Evolutionary conservation across 2,797 vertebrate species (phyloP).

Genomic region (Oreochromis mossambicus): DNA sequence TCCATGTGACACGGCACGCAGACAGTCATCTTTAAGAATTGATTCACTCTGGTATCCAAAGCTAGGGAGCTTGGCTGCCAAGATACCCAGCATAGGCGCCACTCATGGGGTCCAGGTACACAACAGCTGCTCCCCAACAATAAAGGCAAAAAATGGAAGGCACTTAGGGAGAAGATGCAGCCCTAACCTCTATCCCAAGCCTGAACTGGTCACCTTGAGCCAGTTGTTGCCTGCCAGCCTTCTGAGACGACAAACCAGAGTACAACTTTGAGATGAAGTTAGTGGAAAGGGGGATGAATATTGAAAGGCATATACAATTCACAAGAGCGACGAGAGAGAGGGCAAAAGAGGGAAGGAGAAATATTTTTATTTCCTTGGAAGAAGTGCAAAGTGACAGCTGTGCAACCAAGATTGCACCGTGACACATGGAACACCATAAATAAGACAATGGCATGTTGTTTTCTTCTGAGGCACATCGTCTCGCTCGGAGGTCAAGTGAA

Average conservation of each 20-base stretch:
- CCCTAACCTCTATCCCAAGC: conserved; percentile 71
- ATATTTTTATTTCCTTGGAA: conserved; percentile 62
- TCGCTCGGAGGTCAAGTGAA: conserved; percentile 65
- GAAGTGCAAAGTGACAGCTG: conserved; percentile 32
- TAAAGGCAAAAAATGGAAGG: conserved; percentile 77
- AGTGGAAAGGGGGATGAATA: conserved; percentile 21
- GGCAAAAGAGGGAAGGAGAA: neutral
- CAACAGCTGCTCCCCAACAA: conserved; percentile 80
- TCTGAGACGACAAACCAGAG: conserved; percentile 55
- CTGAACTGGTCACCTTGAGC: conserved; percentile 78
- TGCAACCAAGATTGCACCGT: conserved; percentile 55
- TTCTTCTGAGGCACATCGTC: conserved; percentile 53
- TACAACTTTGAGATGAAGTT: conserved; percentile 53
- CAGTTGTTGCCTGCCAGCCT: conserved; percentile 72
- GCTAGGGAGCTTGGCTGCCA: conserved; percentile 75
- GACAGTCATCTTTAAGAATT: conserved; percentile 84
- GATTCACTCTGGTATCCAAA: conserved; percentile 79
- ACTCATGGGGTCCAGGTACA: conserved; percentile 77
- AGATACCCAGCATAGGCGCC: conserved; percentile 76
- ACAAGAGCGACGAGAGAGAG: neutral
- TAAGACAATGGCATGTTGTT: conserved; percentile 73
- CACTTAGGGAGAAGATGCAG: conserved; percentile 76
- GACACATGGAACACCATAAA: conserved; percentile 68
- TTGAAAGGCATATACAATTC: conserved; percentile 55
- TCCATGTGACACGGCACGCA: conserved; percentile 66